Evolutionary conservation across 2,888 invertebrate species (phyloP).

Genomic region (Cheilosia impressa): DNA sequence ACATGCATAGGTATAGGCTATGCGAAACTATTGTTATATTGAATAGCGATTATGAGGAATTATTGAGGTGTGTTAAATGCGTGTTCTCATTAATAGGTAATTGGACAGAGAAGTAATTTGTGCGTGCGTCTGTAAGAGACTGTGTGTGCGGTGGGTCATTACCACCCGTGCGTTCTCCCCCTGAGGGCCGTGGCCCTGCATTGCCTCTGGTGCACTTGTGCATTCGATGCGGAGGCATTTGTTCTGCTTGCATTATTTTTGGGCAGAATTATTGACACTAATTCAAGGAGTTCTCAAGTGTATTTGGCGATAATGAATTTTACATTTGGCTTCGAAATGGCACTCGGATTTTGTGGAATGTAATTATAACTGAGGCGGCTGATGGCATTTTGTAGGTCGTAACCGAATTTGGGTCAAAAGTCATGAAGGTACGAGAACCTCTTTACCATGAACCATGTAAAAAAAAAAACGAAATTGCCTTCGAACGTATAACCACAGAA

Average conservation of each 20-base stretch:
- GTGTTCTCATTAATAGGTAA: slow-evolving; percentile 64
- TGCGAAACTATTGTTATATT: slow-evolving; percentile 65
- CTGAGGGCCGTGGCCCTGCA: background rate
- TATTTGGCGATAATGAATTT: background rate
- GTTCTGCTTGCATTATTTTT: background rate
- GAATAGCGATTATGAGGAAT: slow-evolving; percentile 70
- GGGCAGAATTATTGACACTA: slow-evolving; percentile 12
- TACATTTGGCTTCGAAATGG: background rate
- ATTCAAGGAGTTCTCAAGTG: background rate
- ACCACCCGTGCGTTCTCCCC: background rate
- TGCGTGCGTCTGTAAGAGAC: slow-evolving; percentile 26
- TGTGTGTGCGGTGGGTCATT: background rate
- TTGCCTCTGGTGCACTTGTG: background rate
- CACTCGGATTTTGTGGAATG: background rate
- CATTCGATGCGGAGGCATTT: background rate
- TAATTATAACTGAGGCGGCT: background rate
- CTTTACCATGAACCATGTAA: no score
- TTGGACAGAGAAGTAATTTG: slow-evolving; percentile 67
- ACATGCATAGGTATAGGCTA: background rate
- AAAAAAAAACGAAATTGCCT: background rate
- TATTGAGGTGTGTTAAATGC: slow-evolving; percentile 72
- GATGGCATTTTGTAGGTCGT: background rate
- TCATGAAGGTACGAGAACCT: background rate
- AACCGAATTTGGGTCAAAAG: background rate
- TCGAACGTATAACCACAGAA: background rate